These are phyloP conservation scores for Cyanoderma ruficeps DNA, from an alignment of 2,113 vertebrate genomes.

Conservation along the genomic window DNA sequence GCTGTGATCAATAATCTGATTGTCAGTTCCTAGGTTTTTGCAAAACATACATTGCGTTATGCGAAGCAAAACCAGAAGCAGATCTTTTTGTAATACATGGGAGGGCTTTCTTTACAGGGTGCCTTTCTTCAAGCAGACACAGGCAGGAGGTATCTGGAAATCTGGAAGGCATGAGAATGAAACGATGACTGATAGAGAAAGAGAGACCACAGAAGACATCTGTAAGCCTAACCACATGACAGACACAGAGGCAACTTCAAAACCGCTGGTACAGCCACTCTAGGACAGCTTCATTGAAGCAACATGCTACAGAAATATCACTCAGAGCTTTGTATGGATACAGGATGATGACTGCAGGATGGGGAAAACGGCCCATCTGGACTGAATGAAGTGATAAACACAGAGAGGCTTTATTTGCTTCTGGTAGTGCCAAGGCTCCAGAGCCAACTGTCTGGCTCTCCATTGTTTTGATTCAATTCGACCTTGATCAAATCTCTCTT, in stretches of 20 bases:
- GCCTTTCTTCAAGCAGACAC: conserved; percentile 34
- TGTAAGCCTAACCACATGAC: conserved; percentile 61
- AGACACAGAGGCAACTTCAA: conserved; percentile 66
- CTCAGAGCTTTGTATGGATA: neutral
- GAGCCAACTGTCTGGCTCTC: conserved; percentile 17
- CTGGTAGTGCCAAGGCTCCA: conserved; percentile 1
- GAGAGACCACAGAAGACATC: conserved; percentile 55
- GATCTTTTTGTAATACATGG: conserved; percentile 57
- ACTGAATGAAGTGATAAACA: conserved; percentile 47
- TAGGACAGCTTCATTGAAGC: conserved; percentile 58
- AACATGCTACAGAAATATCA: conserved; percentile 28
- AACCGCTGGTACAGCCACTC: conserved; percentile 41
- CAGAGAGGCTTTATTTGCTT: neutral
- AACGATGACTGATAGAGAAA: conserved; percentile 52
- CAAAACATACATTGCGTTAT: neutral
- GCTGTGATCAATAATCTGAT: conserved; percentile 60
- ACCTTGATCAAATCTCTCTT: neutral
- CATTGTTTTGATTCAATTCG: neutral
- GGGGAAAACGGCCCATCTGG: conserved; percentile 33
- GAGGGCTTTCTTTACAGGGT: conserved; percentile 60
- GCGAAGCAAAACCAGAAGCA: conserved; percentile 55
- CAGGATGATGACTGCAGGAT: conserved; percentile 24
- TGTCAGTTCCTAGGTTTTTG: conserved; percentile 33
- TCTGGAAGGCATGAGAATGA: conserved; percentile 63
- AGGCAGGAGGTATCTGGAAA: conserved; percentile 55